Conservation (phyloP, 2,113 vertebrate species). For the Syrrhaptes paradoxus region DNA sequence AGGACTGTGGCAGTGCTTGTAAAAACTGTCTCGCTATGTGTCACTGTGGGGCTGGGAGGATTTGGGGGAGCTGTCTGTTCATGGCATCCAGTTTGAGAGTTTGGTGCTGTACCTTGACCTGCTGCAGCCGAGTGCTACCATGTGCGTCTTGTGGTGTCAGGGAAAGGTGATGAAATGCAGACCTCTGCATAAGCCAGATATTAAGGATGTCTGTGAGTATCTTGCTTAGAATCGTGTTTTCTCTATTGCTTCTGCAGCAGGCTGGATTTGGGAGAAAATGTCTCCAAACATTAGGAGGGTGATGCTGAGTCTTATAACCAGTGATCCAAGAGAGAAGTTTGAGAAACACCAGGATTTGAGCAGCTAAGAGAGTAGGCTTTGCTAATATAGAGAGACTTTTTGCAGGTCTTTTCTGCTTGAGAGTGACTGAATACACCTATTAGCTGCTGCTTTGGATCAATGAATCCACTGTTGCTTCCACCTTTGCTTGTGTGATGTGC, state of each 20-base stretch:
- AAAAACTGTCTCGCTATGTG: neutral
- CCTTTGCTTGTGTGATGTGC: neutral
- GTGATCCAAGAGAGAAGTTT: neutral
- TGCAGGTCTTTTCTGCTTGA: neutral
- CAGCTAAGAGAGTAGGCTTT: neutral
- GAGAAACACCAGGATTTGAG: neutral
- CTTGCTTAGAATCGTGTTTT: neutral
- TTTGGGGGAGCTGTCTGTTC: neutral
- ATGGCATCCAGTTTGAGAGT: no score
- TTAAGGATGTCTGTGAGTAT: neutral
- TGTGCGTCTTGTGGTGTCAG: no score
- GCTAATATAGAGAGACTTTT: neutral
- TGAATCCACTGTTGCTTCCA: neutral
- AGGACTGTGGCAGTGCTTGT: neutral
- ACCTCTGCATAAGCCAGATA: neutral
- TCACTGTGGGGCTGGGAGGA: neutral
- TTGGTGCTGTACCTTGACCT: neutral
- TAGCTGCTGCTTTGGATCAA: neutral
- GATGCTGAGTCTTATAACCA: neutral
- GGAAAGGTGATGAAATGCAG: neutral
- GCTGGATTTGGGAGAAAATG: neutral
- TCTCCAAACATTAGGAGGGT: neutral
- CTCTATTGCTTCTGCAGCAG: neutral
- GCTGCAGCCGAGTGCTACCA: neutral
- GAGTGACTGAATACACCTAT: neutral